Base-by-base conservation (phyloP, 2,797 vertebrate species). In the Paedocypris micromegethes region DNA sequence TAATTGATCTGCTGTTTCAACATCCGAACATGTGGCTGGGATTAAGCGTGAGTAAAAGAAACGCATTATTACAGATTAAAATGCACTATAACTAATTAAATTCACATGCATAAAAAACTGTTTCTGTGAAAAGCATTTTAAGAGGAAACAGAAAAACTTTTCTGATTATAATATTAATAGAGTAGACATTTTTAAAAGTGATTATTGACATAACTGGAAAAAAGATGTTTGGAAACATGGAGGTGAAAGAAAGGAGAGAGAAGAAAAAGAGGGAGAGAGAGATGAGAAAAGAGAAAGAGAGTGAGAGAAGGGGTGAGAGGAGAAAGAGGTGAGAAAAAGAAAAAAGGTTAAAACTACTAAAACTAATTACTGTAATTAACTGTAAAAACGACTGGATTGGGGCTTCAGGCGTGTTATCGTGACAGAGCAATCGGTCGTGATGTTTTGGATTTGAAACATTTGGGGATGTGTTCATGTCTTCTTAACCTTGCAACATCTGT, bases 51-150 rank as follows among this genome's bases (percentile, higher is more conserved):
- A 78, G 77, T 77, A 75, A 57, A 80, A 73, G 80, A 80, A 82
- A 80, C 82, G 78, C 45, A 80, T 82, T 82, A 81, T 77, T 62
- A 82, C 82, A 81, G 82, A 86, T 87, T 86, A 86, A 86, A 84
- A 84, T 63, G 83, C 86, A 85, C 83, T 86, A 85, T 86, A 75
- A 87, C 78, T 86, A 87, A 89, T 88, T 86, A 87, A 76, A 76
- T 78, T 83, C 70, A 83, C 58, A 63, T 51, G 47, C 75, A 58
- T 70, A 76, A 66, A 68, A 70, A 63, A 53, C 81, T 72, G 72
- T 48, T 44, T 38, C 41, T 9, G 51, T 74, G 64, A 76, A 58
- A 75, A 79, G 61, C 2, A 5, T 50, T 50, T 46, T 48, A 68
- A 49, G 47, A 9, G 38, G 51, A 40, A 47, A 23, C 7, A 7